Evolutionary conservation across 2,888 invertebrate genomes (phyloP).

Genomic region (Horisme vitalbata): DNA sequence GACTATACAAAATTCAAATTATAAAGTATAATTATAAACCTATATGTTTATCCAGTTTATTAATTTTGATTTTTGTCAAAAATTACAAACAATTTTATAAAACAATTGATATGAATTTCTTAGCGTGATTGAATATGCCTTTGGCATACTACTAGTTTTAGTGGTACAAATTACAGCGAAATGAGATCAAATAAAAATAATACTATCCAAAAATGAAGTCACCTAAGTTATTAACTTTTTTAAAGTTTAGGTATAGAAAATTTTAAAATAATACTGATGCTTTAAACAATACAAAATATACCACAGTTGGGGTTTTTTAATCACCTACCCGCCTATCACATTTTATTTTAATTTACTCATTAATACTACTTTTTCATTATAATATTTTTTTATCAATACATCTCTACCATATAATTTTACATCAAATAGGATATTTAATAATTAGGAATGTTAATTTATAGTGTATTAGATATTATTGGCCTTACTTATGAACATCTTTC

Average conservation of each 20-base stretch:
- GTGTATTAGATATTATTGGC: no score
- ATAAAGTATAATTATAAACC: no score
- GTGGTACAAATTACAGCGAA: neutral
- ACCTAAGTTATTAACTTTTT: neutral
- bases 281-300: neutral
- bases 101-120: constrained; percentile 55
- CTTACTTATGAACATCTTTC: no score
- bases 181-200: neutral
- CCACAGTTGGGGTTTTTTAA: neutral
- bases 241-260: neutral
- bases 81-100: no score
- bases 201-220: neutral
- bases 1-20: no score
- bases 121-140: constrained; percentile 46
- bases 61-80: no score
- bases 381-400: no score
- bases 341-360: neutral
- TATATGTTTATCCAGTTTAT: no score
- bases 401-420: no score
- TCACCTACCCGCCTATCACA: neutral
- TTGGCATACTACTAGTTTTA: constrained; percentile 44
- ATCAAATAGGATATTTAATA: neutral
- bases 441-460: no score
- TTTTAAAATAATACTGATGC: neutral
- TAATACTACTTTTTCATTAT: neutral